Evolutionary conservation across 2,113 vertebrate genomes (phyloP).

Genomic region (Platycercus adscitus): DNA sequence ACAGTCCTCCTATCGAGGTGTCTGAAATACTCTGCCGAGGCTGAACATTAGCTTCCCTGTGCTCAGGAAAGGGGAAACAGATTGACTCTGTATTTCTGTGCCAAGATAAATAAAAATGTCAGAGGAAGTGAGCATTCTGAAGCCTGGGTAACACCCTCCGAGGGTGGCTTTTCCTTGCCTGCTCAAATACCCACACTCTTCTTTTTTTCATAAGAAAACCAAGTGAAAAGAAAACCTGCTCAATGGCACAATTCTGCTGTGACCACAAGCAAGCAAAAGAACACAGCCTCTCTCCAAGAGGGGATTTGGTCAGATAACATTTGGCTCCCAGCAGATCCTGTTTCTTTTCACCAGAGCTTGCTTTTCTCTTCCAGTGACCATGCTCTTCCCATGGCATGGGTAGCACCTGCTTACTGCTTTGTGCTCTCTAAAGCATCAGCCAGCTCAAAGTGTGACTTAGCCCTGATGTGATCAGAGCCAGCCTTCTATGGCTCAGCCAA

Average conservation of each 20-base stretch:
- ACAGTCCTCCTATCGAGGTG: not conserved
- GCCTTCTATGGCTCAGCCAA: not conserved
- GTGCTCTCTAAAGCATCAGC: not conserved
- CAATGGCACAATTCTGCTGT: not conserved
- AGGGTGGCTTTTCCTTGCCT: not conserved
- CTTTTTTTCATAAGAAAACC: not conserved
- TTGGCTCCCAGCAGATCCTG: not conserved
- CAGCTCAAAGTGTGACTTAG: not conserved
- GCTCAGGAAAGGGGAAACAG: constrained; percentile 30
- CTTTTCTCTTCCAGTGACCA: not conserved
- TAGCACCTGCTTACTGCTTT: not conserved
- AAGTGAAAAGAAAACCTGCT: not conserved
- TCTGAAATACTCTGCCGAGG: not conserved
- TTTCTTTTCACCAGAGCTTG: not conserved
- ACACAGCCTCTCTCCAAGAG: not conserved
- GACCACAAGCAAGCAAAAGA: not conserved
- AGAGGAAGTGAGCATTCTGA: constrained; percentile 3
- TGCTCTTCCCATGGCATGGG: rapidly evolving
- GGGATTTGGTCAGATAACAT: not conserved
- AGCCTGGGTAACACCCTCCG: not conserved
- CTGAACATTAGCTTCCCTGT: not conserved
- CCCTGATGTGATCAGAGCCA: not conserved
- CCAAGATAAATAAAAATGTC: constrained; percentile 52
- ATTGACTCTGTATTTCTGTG: not conserved
- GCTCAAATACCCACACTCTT: not conserved